Evolutionary conservation across 1,140 invertebrate genomes (phyloP).

Genomic region (Oscheius sp.): DNA sequence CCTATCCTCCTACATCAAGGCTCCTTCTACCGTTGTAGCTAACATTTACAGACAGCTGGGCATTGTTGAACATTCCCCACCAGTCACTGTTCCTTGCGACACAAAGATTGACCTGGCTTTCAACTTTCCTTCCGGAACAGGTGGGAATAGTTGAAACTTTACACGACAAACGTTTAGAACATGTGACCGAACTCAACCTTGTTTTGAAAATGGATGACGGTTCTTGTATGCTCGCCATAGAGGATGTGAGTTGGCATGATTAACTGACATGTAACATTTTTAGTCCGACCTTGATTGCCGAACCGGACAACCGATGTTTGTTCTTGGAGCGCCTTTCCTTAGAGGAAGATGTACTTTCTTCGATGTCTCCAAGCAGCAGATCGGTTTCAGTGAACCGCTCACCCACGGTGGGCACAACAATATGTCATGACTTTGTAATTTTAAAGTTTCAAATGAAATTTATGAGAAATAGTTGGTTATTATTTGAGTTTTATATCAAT

Average conservation of each 20-base stretch:
- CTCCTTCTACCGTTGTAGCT: not conserved
- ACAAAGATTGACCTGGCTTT: not conserved
- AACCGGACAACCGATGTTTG: too few relatives aligned
- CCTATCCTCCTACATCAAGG: not conserved
- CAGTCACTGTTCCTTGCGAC: constrained; percentile 6
- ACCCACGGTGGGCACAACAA: too few relatives aligned
- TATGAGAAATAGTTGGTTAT: too few relatives aligned
- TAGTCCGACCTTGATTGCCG: too few relatives aligned
- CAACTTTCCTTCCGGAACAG: not conserved
- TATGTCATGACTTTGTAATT: too few relatives aligned
- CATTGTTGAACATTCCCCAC: not conserved
- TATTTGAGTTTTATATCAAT: too few relatives aligned
- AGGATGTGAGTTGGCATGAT: not conserved
- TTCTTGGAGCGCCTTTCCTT: too few relatives aligned
- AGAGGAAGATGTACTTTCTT: too few relatives aligned
- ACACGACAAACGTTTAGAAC: not conserved
- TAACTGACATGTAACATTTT: too few relatives aligned
- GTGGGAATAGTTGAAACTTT: not conserved
- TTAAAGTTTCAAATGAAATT: too few relatives aligned
- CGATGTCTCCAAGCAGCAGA: too few relatives aligned
- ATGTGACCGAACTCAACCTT: not conserved
- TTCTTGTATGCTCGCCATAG: not conserved
- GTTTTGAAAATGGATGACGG: not conserved
- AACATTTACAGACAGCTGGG: not conserved
- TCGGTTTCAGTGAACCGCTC: too few relatives aligned